Base-by-base conservation (phyloP, 53 echinoderm and acorn worm genomes). In the Apostichopus leukothele region DNA sequence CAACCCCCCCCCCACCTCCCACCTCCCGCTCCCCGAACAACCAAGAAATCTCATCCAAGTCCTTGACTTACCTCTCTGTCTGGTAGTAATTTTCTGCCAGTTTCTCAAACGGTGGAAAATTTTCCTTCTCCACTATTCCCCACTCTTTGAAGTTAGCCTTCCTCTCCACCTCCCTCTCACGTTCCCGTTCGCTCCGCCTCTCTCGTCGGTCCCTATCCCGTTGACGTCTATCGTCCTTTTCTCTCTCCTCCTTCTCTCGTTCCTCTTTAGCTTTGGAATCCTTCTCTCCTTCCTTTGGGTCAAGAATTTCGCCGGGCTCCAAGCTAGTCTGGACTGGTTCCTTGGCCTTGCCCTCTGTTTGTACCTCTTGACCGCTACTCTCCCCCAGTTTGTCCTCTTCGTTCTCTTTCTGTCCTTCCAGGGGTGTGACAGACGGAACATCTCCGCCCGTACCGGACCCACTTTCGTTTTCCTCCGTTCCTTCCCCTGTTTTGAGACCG, bases 51-150 rank as follows among this genome's bases (percentile, higher is more conserved):
- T 39, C 57, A 7, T 57, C 57, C 57, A 57, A 0, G 10, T 57
- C 57, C n/a, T n/a, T 61, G 5, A 63, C 93, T 92, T 50, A 95
- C 98, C 98, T 97, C 86, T 97, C 98, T 53, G 98, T 92, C 11
- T 95, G 21, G 88, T 97, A 97, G 76, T 71, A 89, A 76, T 97
- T 97, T 84, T 95, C 98, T n/a, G 74, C 83, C 74, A 97, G 83
- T 57, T 91, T 86, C 10, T 91, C 94, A 86, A 92, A 97, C 8
- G 53, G 50, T 18, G 96, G 96, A 52, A 88, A 79, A 50, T 92
- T 86, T 50, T 90, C 91, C 79, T 91, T 91, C 2, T 89, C 91
- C 9, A 96, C 87, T 14, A 96, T 91, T 54, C 95, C 95, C 96
- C 95, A 95, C 20, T 90, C 91, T 86, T 83, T 79, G 71, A 86